Base-by-base conservation (phyloP, 1,140 invertebrate genomes). In the Brachionus rotundiformis region DNA sequence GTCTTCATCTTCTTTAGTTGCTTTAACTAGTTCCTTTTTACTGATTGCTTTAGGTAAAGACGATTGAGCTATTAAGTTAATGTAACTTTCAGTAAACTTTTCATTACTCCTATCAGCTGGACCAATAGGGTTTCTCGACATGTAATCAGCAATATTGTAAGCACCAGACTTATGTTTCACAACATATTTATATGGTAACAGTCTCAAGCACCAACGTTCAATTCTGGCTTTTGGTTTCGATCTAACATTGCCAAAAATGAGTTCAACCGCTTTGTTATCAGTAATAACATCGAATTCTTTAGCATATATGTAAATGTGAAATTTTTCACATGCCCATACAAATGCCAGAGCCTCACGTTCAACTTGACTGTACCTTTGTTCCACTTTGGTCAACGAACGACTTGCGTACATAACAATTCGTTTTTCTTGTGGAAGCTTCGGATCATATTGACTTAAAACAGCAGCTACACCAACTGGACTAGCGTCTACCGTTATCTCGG, bases 381-480 rank as follows among this genome's bases (percentile, higher is more conserved):
- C 86, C 3, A 84, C 41, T 25, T 29, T 44, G 8, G n/a, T 25
- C 27, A 81, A 63, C 23, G 47, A 47, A n/a, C 77, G 29, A 6
- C 84, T 86, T 5, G 84, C 85, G 90, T n/a, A 85, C 47, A 54
- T 54, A 19, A 54, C 47, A 54, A 54, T 23, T 54, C 23, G n/a
- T 54, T 54, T 54, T 54, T 54, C 47, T 54, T 54, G n/a, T 89
- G 25, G 13, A 23, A 3, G 41, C 25, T 73, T 73, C 10, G 68
- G 29, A 33, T 65, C 27, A 1, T 81, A 73, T 73, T 90, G 89
- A 27, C 84, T 83, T 10, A 91, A 33, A 1, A 91, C 88, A 1
- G 88, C 88, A 13, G 88, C 88, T 5, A 90, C 25, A 1, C 88
- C 89, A 71, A 84, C 84, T 5, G 85, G 83, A 29, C 83, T 86